These are phyloP conservation scores for Caenorhabditis brenneri DNA, from an alignment of 1,140 invertebrate species.

Conservation along the genomic window DNA sequence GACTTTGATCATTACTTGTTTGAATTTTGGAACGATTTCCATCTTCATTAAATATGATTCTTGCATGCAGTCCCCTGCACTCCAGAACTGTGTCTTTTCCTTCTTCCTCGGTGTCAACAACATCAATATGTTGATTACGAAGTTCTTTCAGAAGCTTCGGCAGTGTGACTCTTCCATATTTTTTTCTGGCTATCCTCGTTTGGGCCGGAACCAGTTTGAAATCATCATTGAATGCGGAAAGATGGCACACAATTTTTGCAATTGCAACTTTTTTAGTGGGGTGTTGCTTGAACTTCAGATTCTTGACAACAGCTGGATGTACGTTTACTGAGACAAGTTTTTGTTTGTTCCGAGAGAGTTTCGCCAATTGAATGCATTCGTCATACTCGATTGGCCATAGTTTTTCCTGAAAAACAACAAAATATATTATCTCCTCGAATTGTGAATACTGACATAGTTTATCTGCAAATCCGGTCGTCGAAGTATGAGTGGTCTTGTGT, in stretches of 20 bases:
- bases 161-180: neutral
- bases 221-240: constrained; percentile 22
- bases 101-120: neutral
- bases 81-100: neutral
- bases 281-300: constrained; percentile 25
- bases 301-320: neutral
- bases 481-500: neutral
- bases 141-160: neutral
- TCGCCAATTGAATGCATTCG: neutral
- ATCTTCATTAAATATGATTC: neutral
- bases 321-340: neutral
- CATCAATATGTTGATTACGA: neutral
- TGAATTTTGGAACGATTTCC: neutral
- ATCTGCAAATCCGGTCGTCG: neutral
- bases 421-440: neutral
- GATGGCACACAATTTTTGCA: neutral
- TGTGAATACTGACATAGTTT: neutral
- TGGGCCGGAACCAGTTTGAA: neutral
- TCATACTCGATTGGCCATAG: constrained; percentile 6
- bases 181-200: neutral
- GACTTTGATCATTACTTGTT: neutral
- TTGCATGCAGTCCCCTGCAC: neutral
- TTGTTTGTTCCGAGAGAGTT: neutral
- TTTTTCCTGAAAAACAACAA: neutral
- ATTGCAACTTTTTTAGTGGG: neutral